Evolutionary conservation across 2,113 vertebrate genomes (phyloP).

Genomic region (Azemiops feae): DNA sequence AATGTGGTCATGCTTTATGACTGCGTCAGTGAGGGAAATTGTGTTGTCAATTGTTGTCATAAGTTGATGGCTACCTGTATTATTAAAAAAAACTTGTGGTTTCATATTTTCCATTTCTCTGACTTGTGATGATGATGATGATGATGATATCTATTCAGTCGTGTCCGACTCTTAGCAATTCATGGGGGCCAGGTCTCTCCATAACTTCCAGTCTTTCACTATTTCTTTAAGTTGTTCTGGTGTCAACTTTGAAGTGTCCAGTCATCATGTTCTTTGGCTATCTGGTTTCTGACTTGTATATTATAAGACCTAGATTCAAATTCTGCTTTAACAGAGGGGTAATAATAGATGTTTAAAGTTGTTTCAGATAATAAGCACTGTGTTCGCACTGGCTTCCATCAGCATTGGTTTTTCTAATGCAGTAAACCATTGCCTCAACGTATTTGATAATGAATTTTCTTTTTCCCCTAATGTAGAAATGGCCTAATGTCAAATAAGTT

Average conservation of each 20-base stretch:
- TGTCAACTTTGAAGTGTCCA: not conserved
- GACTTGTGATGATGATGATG: not conserved
- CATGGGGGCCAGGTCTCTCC: not conserved
- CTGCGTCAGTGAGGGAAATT: not conserved
- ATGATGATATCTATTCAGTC: not conserved
- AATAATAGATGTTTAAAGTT: not conserved
- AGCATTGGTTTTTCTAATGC: not conserved
- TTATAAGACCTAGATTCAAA: not conserved
- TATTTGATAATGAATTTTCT: not conserved
- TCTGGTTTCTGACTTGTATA: not conserved
- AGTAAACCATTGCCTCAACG: not conserved
- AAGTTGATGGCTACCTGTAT: not conserved
- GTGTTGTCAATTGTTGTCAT: not conserved
- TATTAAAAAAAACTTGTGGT: not conserved
- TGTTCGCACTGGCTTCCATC: not conserved
- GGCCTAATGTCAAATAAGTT: not conserved
- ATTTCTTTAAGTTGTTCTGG: not conserved
- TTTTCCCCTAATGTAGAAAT: not conserved
- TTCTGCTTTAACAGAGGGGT: not conserved
- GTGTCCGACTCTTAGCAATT: not conserved
- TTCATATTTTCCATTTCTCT: not conserved
- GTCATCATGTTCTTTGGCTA: not conserved
- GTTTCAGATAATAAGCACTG: not conserved
- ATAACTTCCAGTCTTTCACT: not conserved
- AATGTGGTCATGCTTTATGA: not conserved